Percentiles rank a stretch among this genome's conserved stretches.
phyloP scores from a whole-genome alignment of 2,797 vertebrate species.

The Tenualosa thibaudeaui region DNA sequence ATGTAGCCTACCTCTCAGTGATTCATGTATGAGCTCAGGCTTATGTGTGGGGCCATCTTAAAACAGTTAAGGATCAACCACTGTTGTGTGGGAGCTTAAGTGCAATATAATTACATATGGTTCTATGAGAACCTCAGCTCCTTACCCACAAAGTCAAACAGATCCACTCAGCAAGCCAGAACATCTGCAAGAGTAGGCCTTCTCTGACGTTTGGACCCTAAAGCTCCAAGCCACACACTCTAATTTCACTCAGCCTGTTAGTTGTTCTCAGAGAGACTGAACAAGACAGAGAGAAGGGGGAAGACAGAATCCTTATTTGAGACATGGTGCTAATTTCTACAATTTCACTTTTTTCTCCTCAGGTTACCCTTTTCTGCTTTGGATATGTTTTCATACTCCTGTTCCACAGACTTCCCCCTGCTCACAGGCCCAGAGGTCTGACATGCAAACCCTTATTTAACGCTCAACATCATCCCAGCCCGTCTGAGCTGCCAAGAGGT shows the following conservation, averaged over 20 bases:
- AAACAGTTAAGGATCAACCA: constrained; percentile 33
- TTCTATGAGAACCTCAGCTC: constrained; percentile 26
- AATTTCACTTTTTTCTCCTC: not conserved
- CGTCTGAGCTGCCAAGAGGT: not conserved
- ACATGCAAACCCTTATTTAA: constrained; percentile 8
- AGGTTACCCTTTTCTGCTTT: not conserved
- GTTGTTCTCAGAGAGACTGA: not conserved
- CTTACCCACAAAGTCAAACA: constrained; percentile 42
- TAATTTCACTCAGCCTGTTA: constrained; percentile 19
- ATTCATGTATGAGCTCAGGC: not conserved
- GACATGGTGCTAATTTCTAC: not conserved
- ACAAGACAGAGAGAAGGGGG: not conserved
- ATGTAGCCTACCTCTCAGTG: not conserved
- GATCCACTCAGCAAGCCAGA: constrained; percentile 23
- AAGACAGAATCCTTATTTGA: not conserved
- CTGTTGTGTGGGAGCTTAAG: constrained; percentile 27
- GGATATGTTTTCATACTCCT: not conserved
- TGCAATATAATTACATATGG: constrained; percentile 47
- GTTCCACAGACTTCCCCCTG: not conserved
- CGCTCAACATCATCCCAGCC: not conserved
- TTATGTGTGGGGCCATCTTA: constrained; percentile 25
- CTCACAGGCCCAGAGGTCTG: not conserved
- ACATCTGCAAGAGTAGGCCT: constrained; percentile 42
- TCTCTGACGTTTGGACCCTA: constrained; percentile 33
- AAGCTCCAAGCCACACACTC: constrained; percentile 34